phyloP scores from a whole-genome alignment of 1,140 invertebrate species.

The Formica exsecta region DNA sequence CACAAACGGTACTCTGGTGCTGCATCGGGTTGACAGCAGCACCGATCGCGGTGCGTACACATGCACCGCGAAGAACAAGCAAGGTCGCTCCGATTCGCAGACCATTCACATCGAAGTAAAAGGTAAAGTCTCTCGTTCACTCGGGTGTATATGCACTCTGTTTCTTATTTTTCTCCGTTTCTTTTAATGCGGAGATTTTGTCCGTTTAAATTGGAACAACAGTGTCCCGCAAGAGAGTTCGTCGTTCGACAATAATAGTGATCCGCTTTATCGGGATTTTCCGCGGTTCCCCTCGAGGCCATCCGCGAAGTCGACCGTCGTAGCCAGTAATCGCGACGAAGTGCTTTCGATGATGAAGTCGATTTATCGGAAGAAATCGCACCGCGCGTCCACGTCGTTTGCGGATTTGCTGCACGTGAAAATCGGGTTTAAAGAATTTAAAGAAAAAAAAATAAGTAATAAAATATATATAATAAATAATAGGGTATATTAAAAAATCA shows the following conservation, averaged over 20 bases:
- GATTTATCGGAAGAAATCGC: conserved; percentile 47
- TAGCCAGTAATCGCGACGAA: conserved; percentile 47
- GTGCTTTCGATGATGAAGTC: conserved; percentile 7
- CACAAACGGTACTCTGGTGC: conserved; percentile 93
- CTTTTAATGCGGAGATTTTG: background rate
- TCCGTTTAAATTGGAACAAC: conserved; percentile 62
- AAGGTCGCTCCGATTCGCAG: conserved; percentile 92
- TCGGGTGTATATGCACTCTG: too few species aligned
- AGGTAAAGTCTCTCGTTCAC: conserved; percentile 86
- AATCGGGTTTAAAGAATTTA: background rate
- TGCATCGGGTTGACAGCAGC: conserved; percentile 91
- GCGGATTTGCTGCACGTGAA: background rate
- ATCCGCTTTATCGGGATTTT: conserved; percentile 60
- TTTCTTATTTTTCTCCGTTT: background rate
- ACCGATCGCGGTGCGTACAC: conserved; percentile 93
- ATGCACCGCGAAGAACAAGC: conserved; percentile 94
- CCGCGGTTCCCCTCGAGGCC: background rate
- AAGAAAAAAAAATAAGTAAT: background rate
- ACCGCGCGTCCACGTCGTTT: background rate
- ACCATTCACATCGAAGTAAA: conserved; percentile 95
- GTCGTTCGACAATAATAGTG: background rate
- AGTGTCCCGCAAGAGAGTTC: conserved; percentile 17
- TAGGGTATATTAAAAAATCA: too few species aligned
- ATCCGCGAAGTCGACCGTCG: background rate
- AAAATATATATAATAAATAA: background rate